Conservation (phyloP, 2,888 invertebrate species). For the Eupeodes latifasciatus region DNA sequence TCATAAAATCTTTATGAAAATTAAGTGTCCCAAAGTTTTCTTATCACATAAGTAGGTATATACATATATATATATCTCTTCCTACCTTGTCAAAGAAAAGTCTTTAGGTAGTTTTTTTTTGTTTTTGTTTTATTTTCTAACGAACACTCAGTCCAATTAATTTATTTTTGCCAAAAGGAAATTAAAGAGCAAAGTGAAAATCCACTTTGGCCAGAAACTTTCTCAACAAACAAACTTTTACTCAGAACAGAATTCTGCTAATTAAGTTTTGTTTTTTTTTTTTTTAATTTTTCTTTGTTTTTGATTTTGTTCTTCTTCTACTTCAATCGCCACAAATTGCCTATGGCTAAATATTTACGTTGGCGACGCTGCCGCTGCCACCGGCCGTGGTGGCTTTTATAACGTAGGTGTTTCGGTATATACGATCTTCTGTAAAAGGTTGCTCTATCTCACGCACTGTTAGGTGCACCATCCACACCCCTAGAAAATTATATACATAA, state of each 20-base stretch:
- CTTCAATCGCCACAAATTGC: slow-evolving; percentile 9
- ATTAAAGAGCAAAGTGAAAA: slow-evolving; percentile 20
- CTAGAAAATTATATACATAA: slow-evolving; percentile 22
- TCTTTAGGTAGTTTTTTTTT: neutral
- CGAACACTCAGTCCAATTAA: slow-evolving; percentile 11
- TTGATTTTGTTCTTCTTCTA: too few species aligned
- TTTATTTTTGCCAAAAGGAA: slow-evolving; percentile 30
- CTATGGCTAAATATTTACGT: neutral
- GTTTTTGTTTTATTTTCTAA: neutral
- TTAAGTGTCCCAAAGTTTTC: slow-evolving; percentile 1
- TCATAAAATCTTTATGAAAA: neutral
- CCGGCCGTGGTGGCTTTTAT: neutral
- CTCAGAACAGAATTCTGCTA: neutral
- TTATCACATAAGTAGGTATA: neutral
- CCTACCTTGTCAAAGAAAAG: neutral
- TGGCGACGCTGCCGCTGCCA: neutral
- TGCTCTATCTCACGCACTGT: slow-evolving; percentile 25
- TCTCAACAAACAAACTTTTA: neutral
- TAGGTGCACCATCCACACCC: neutral
- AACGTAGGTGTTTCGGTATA: neutral
- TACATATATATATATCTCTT: too few species aligned
- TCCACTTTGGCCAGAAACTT: slow-evolving; percentile 23
- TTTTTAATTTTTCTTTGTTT: too few species aligned
- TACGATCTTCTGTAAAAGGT: neutral
- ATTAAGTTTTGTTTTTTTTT: slow-evolving; percentile 15